Evolutionary conservation across 2,113 vertebrate species (phyloP).

Genomic region (Nibea albiflora): DNA sequence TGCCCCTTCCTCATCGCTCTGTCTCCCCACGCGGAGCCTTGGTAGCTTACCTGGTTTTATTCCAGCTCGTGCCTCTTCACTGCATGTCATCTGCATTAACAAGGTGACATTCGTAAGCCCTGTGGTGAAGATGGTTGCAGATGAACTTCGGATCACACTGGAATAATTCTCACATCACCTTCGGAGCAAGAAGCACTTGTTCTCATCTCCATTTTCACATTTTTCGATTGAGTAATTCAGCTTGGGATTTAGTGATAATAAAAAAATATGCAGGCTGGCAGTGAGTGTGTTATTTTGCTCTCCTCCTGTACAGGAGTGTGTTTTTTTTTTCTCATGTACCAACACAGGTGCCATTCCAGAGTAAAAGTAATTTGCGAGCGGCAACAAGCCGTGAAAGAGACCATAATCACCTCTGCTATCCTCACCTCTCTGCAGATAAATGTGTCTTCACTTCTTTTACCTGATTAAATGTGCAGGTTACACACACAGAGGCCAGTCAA

Average conservation of each 20-base stretch:
- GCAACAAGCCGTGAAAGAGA: constrained; percentile 45
- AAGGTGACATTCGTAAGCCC: background rate
- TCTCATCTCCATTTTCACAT: background rate
- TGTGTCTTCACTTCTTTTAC: background rate
- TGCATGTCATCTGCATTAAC: too few species aligned
- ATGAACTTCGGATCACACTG: constrained; percentile 12
- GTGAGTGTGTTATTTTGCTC: background rate
- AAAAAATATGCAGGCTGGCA: background rate
- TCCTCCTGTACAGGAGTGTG: background rate
- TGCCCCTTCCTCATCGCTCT: too few species aligned
- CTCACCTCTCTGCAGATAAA: constrained; percentile 11
- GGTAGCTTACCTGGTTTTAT: too few species aligned
- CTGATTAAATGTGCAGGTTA: background rate
- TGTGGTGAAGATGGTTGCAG: background rate
- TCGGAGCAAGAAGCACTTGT: background rate
- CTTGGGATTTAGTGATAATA: background rate
- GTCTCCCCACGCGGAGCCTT: too few species aligned
- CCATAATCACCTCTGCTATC: constrained; percentile 29
- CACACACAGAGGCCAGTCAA: background rate
- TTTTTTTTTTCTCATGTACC: background rate
- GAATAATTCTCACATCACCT: background rate
- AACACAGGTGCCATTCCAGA: constrained; percentile 4
- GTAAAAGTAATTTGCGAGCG: constrained; percentile 22
- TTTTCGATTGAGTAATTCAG: background rate
- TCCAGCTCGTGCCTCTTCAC: too few species aligned